Evolutionary conservation across 2,888 invertebrate genomes (phyloP).

Genomic region (Tipula confusa): DNA sequence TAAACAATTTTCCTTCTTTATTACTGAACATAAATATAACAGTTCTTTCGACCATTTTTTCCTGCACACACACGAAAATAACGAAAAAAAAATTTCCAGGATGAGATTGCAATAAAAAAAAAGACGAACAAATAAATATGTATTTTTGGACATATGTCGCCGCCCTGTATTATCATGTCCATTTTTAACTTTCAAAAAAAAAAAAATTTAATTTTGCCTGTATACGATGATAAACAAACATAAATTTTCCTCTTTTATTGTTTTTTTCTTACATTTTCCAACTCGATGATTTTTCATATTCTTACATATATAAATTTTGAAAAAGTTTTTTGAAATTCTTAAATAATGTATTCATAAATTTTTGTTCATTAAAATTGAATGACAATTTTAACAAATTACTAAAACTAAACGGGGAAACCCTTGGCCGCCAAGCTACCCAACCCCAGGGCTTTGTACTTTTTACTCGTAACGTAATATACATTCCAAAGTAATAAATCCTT

Average conservation of each 20-base stretch:
- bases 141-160: slow-evolving; percentile 20
- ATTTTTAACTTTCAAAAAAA: slow-evolving; percentile 7
- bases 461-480: too few species aligned
- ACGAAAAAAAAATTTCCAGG: not conserved
- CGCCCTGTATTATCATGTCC: slow-evolving; percentile 25
- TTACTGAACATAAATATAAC: not conserved
- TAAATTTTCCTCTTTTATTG: slow-evolving; percentile 7
- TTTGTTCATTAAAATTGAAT: too few species aligned
- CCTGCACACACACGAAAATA: not conserved
- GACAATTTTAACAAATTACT: too few species aligned
- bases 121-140: not conserved
- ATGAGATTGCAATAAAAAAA: slow-evolving; percentile 21
- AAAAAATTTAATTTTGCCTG: not conserved
- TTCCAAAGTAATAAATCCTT: too few species aligned
- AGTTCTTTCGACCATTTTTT: not conserved
- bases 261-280: not conserved
- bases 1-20: not conserved
- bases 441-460: too few species aligned
- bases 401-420: too few species aligned
- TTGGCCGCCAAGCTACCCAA: too few species aligned
- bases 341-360: too few species aligned
- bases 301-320: not conserved
- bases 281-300: not conserved
- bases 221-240: not conserved
- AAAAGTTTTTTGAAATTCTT: too few species aligned